These are phyloP conservation scores for Peromyscus maniculatus DNA, from an alignment of 2,113 vertebrate species.

Conservation along the genomic window DNA sequence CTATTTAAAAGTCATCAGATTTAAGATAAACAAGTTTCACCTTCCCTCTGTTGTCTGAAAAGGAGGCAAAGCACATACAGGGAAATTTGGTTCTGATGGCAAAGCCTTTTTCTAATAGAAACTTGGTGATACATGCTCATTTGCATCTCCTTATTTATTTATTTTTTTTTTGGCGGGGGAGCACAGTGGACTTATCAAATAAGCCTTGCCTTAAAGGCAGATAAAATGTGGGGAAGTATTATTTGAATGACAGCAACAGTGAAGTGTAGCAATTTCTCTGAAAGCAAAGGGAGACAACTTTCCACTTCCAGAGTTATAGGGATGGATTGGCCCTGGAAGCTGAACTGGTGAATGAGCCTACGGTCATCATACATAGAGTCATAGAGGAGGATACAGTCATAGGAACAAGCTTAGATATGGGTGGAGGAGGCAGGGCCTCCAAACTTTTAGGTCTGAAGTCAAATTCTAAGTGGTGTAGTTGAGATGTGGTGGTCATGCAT, in stretches of 20 bases:
- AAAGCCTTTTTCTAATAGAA: background rate
- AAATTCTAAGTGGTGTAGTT: background rate
- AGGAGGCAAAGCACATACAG: background rate
- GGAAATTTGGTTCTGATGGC: too few relatives aligned
- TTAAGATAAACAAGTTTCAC: background rate
- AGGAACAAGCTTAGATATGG: background rate
- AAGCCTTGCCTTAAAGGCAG: background rate
- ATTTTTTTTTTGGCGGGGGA: background rate
- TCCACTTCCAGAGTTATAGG: accelerated
- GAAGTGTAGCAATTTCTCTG: accelerated
- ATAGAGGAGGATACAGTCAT: background rate
- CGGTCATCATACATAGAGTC: background rate
- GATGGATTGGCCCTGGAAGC: accelerated
- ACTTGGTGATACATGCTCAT: background rate
- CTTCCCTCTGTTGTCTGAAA: background rate
- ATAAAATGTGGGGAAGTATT: background rate
- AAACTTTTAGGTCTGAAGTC: background rate
- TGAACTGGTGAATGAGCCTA: accelerated
- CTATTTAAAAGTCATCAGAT: background rate
- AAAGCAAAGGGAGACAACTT: background rate
- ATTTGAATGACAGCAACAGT: background rate
- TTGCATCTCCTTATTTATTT: background rate
- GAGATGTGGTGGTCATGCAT: background rate
- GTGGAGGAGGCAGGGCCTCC: background rate
- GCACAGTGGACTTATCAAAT: too few relatives aligned